phyloP scores from a whole-genome alignment of 2,888 invertebrate species.

The Dryocosmus kuriphilus region DNA sequence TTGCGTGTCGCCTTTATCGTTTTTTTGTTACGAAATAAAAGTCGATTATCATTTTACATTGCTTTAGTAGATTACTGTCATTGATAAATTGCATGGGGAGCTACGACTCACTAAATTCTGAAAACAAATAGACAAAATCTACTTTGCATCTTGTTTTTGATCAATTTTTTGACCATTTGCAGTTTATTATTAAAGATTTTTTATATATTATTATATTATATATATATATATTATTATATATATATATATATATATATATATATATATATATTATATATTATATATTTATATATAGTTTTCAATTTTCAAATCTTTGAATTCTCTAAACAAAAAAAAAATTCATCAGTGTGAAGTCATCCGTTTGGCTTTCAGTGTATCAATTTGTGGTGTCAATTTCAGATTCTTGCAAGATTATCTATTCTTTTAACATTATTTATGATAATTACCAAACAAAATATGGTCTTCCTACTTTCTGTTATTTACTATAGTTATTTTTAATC shows the following conservation, averaged over 20 bases:
- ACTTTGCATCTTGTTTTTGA: neutral
- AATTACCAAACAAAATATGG: too few relatives aligned
- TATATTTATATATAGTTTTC: too few relatives aligned
- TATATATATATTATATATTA: too few relatives aligned
- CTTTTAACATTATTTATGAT: neutral
- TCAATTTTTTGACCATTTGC: neutral
- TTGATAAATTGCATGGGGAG: slow-evolving; percentile 57
- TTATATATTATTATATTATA: too few relatives aligned
- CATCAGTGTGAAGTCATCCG: slow-evolving; percentile 41
- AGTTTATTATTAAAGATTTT: neutral
- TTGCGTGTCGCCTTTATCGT: slow-evolving; percentile 44
- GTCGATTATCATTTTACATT: neutral
- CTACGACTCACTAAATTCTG: slow-evolving; percentile 48
- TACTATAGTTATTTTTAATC: too few relatives aligned
- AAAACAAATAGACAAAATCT: slow-evolving; percentile 29
- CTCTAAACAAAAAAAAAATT: neutral
- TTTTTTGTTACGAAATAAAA: neutral
- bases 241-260: too few relatives aligned
- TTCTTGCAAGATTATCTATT: neutral
- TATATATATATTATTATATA: too few relatives aligned
- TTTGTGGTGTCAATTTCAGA: slow-evolving; percentile 51
- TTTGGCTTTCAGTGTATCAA: slow-evolving; percentile 59
- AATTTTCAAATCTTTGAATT: neutral
- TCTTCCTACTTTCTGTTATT: too few relatives aligned
- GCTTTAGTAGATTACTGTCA: slow-evolving; percentile 46